A percentile compares a stretch with the other conserved stretches of the same genome.
Evolutionary conservation across 53 echinoderm and acorn worm genomes (phyloP).

Genomic region (Zoroaster sp.): DNA sequence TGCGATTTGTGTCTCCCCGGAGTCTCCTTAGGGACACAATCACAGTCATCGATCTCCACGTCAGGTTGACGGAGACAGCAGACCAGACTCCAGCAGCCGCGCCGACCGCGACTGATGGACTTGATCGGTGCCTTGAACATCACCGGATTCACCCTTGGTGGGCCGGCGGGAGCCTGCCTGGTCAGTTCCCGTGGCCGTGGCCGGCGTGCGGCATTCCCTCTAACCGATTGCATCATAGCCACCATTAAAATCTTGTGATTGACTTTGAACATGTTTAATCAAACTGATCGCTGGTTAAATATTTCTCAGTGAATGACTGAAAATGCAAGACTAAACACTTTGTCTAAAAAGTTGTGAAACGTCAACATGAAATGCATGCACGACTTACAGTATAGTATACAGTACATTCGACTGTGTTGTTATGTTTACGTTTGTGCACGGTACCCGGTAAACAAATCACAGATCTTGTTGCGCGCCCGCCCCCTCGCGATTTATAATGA

Average conservation of each 20-base stretch:
- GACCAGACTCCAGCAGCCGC: background rate
- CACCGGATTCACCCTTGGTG: background rate
- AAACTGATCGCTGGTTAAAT: background rate
- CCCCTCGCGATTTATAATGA: too few relatives aligned
- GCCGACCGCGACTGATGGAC: background rate
- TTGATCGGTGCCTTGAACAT: background rate
- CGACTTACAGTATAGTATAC: too few relatives aligned
- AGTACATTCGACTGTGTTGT: too few relatives aligned
- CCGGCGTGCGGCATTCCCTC: background rate
- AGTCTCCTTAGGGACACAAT: background rate
- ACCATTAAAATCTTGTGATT: background rate
- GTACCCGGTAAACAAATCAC: too few relatives aligned
- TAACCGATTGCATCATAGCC: background rate
- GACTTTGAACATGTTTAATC: background rate
- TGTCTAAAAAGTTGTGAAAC: too few relatives aligned
- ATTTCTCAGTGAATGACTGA: background rate
- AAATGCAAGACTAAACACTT: background rate
- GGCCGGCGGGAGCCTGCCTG: too few relatives aligned
- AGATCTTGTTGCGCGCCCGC: too few relatives aligned
- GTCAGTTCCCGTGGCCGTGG: background rate
- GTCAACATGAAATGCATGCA: too few relatives aligned
- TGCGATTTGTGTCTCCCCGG: background rate
- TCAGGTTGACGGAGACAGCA: background rate
- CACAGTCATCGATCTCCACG: background rate
- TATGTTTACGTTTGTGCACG: too few relatives aligned